phyloP scores from a whole-genome alignment of 2,888 invertebrate genomes.

The Eutolmus rufibarbis region DNA sequence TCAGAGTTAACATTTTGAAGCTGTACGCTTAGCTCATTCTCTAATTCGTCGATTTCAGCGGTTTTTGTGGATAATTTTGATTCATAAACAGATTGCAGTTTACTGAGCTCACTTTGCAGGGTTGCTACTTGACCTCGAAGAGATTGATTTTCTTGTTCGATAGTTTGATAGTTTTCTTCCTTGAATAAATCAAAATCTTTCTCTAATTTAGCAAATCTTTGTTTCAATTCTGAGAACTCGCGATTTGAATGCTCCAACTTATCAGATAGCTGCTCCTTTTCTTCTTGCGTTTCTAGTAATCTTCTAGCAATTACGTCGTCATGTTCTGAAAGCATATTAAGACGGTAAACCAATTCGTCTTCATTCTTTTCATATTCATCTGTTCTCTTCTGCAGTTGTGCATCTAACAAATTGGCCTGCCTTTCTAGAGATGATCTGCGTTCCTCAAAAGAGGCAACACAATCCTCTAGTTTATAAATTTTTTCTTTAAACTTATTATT shows the following conservation, averaged over 20 bases:
- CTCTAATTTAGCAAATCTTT: conserved; percentile 62
- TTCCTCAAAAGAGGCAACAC: conserved; percentile 69
- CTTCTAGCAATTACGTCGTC: conserved; percentile 70
- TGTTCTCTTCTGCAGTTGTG: conserved; percentile 68
- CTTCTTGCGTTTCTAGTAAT: conserved; percentile 67
- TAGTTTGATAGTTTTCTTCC: conserved; percentile 56
- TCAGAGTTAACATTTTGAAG: conserved; percentile 56
- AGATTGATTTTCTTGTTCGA: conserved; percentile 58
- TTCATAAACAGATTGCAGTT: conserved; percentile 61
- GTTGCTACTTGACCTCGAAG: conserved; percentile 61
- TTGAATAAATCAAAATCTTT: conserved; percentile 62
- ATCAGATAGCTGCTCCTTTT: conserved; percentile 64
- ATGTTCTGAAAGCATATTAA: conserved; percentile 69
- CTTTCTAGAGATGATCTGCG: conserved; percentile 69
- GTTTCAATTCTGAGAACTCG: conserved; percentile 59
- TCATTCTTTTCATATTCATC: conserved; percentile 70
- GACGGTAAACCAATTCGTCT: conserved; percentile 69
- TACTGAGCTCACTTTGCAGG: conserved; percentile 65
- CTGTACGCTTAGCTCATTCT: conserved; percentile 64
- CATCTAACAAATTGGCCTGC: conserved; percentile 69
- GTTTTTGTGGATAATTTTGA: conserved; percentile 60
- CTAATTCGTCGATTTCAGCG: conserved; percentile 64
- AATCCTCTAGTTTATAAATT: conserved; percentile 72
- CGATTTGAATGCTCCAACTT: conserved; percentile 64
- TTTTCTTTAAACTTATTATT: conserved; percentile 65